Percentiles rank a stretch among this genome's conserved stretches.
These are phyloP conservation scores for Drosophila atripex DNA, from an alignment of 2,888 invertebrate species.

Conservation along the genomic window DNA sequence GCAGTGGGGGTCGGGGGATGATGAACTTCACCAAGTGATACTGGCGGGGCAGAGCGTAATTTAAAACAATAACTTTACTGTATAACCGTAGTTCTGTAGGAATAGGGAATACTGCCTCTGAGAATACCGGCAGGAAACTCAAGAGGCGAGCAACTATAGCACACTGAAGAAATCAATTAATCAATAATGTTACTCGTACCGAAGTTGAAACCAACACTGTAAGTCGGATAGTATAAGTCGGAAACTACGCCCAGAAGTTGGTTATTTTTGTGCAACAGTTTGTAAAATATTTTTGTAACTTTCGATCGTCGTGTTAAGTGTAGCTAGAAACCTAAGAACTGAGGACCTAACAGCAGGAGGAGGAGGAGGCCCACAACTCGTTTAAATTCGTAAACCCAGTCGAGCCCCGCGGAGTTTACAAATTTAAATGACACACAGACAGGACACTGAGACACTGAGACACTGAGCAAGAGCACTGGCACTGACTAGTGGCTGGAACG, in stretches of 20 bases:
- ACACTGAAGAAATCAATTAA: slow-evolving; percentile 8
- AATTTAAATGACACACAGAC: slow-evolving; percentile 75
- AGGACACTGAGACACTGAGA: too few species aligned
- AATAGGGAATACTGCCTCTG: neutral
- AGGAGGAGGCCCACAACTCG: slow-evolving; percentile 51
- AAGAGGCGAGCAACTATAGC: slow-evolving; percentile 8
- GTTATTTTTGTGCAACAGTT: slow-evolving; percentile 32
- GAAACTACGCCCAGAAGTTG: too few species aligned
- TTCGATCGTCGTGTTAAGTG: slow-evolving; percentile 8
- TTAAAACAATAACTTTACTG: slow-evolving; percentile 18
- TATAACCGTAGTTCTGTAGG: slow-evolving; percentile 1
- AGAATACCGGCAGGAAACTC: slow-evolving; percentile 49
- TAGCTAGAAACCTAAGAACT: slow-evolving; percentile 23
- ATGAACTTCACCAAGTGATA: slow-evolving; percentile 10
- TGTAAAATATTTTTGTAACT: slow-evolving; percentile 37
- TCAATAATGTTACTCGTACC: neutral
- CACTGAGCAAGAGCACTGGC: too few species aligned
- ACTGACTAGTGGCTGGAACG: too few species aligned
- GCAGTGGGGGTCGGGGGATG: neutral
- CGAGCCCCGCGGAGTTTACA: slow-evolving; percentile 83
- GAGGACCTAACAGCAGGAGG: too few species aligned
- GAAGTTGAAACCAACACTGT: too few species aligned
- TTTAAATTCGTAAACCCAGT: slow-evolving; percentile 82
- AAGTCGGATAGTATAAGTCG: too few species aligned
- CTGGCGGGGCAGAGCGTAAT: neutral